Evolutionary conservation across 2,797 vertebrate genomes (phyloP), one percentile per base, ranked within the genome.

Genomic region (Hephaestus fuliginosus): DNA sequence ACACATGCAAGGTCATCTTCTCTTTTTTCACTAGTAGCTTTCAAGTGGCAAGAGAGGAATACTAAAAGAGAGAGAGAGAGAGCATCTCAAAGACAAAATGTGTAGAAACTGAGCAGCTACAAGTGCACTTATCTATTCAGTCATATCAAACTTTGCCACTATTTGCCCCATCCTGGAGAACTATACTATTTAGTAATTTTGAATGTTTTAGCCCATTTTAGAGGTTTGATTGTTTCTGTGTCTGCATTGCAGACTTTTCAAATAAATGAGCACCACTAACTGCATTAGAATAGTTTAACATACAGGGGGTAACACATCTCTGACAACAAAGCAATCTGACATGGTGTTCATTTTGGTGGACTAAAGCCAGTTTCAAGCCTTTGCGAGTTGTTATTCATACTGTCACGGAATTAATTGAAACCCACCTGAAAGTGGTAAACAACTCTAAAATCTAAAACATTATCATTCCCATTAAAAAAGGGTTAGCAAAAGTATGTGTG

Each of bases 1-100:
- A 60, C 71, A 63, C 73, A 86, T 33, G 49, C 76, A 90, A 82
- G 76, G 76, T 83, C 82, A 81, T 77, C 51, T 63, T 69, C 62
- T 57, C 53, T 28, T 69, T 46, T 70, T 84, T 77, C 67, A 79
- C 12, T 36, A 15, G 51, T 4, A 49, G 70, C 4, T 76, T 70
- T 86, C 22, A 56, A 81, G 57, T 63, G 43, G 15, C 60, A 15
- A 48, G 62, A 78, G 44, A 63, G 53, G 53, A 83, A 36, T 73
- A 80, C 46, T 73, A 67, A 67, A 49, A 79, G 43, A 18, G 22
- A 79, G 43, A 18, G 22, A 25, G 25, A 25, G 25, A 25, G 25
- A 25, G 25, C 25, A 25, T 25, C 25, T 53, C 39, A 55, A 49
- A 69, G 20, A 53, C 56, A 63, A 70, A 30, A 76, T n/a, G 18